These are phyloP conservation scores for Heteromyza rotundicornis DNA, from an alignment of 2,888 invertebrate species.

Conservation along the genomic window DNA sequence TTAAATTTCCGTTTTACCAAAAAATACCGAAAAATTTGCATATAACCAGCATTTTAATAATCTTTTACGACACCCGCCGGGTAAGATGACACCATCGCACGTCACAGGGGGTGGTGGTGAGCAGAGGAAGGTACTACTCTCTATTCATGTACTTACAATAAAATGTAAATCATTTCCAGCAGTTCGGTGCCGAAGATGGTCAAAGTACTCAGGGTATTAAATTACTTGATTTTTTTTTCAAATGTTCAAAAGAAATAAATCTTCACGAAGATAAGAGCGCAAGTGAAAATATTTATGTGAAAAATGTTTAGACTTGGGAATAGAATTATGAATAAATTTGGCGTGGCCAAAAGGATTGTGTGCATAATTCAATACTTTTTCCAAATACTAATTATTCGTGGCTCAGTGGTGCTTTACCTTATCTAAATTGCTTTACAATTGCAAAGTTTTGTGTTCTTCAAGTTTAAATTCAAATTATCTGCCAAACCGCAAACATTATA, in stretches of 20 bases:
- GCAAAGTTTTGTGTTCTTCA: conserved; percentile 12
- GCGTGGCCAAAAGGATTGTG: conserved; percentile 5
- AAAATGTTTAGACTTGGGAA: not conserved
- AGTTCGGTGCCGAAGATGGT: conserved; percentile 8
- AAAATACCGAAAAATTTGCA: conserved; percentile 30
- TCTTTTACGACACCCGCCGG: conserved; percentile 31
- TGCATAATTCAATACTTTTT: not conserved
- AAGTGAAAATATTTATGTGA: not conserved
- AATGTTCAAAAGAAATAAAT: conserved; percentile 7
- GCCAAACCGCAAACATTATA: no score
- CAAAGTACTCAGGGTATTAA: conserved; percentile 29
- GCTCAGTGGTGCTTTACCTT: not conserved
- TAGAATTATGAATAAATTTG: not conserved
- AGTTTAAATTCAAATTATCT: conserved; percentile 8
- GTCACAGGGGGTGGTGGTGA: not conserved
- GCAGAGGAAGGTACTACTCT: conserved; percentile 6
- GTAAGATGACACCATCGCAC: not conserved
- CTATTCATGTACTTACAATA: not conserved
- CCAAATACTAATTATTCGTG: not conserved
- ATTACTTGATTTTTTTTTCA: conserved; percentile 21
- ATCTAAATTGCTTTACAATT: conserved; percentile 24
- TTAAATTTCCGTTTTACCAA: conserved; percentile 30
- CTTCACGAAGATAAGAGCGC: conserved; percentile 11
- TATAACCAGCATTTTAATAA: conserved; percentile 33
- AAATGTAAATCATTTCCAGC: conserved; percentile 25